Evolutionary conservation across 2,888 invertebrate species (phyloP).

Genomic region (Leptinotarsa juncta): DNA sequence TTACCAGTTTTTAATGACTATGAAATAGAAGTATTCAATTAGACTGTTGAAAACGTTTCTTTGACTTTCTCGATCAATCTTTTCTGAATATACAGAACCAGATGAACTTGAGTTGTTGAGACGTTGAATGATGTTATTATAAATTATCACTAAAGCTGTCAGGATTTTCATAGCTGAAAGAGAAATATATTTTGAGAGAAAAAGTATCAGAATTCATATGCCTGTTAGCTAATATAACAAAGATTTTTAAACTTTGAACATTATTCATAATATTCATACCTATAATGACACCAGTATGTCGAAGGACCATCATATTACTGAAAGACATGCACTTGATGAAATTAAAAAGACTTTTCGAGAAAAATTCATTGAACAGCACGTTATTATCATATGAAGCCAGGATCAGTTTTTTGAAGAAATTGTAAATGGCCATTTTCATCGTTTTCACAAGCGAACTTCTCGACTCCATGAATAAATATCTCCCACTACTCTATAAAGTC

Average conservation of each 20-base stretch:
- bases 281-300: conserved; percentile 38
- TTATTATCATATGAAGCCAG: conserved; percentile 23
- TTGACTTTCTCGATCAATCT: conserved; percentile 1
- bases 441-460: conserved; percentile 24
- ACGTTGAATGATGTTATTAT: conserved; percentile 23
- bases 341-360: conserved; percentile 19
- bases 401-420: conserved; percentile 35
- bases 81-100: not conserved
- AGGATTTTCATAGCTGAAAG: conserved; percentile 33
- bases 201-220: too few relatives aligned
- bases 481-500: conserved; percentile 29
- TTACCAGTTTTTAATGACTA: conserved; percentile 37
- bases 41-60: conserved; percentile 26
- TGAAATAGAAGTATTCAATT: conserved; percentile 33
- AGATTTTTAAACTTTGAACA: not conserved
- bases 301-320: conserved; percentile 30
- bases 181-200: not conserved
- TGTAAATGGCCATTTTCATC: conserved; percentile 34
- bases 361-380: conserved; percentile 32
- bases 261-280: conserved; percentile 21
- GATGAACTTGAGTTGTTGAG: not conserved
- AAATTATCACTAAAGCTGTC: conserved; percentile 30
- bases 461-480: conserved; percentile 34
- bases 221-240: too few relatives aligned
- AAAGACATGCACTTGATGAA: conserved; percentile 34